A percentile compares a stretch with the other conserved stretches of the same genome.
These are phyloP conservation scores for Tetanocera ferruginea DNA, from an alignment of 2,888 invertebrate species.

Conservation along the genomic window DNA sequence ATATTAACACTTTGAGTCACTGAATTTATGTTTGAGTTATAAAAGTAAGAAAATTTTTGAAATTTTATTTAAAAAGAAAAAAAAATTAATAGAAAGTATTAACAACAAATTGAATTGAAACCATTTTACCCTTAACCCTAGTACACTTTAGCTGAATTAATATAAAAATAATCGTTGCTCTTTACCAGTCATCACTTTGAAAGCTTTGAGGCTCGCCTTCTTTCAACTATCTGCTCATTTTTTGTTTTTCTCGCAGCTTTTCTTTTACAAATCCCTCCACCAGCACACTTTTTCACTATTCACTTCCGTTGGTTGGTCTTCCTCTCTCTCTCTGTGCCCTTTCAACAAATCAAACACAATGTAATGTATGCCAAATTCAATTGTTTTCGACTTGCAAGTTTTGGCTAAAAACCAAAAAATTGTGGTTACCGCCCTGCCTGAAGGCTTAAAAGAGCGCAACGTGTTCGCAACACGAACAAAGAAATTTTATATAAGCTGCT, in stretches of 20 bases:
- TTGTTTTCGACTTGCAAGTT: conserved; percentile 50
- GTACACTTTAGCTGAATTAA: no score
- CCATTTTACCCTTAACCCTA: no score
- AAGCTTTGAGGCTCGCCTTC: not conserved
- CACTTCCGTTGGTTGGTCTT: not conserved
- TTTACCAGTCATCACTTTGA: no score
- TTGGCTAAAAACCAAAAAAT: conserved; percentile 53
- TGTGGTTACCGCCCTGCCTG: conserved; percentile 27
- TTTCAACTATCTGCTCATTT: conserved; percentile 35
- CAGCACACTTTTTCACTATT: not conserved
- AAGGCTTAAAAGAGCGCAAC: conserved; percentile 21
- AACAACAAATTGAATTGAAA: no score
- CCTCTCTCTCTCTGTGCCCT: not conserved
- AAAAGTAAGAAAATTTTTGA: no score
- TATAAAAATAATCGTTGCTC: no score
- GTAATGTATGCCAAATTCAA: conserved; percentile 51
- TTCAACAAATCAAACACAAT: conserved; percentile 32
- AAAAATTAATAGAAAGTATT: no score
- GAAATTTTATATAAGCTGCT: conserved; percentile 24
- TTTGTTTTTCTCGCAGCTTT: not conserved
- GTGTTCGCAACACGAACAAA: conserved; percentile 45
- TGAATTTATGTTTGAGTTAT: no score
- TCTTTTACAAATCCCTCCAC: not conserved
- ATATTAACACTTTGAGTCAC: no score
- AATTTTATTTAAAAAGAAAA: no score